phyloP scores from a whole-genome alignment of 2,797 vertebrate species.

The Onychomys arenicola region DNA sequence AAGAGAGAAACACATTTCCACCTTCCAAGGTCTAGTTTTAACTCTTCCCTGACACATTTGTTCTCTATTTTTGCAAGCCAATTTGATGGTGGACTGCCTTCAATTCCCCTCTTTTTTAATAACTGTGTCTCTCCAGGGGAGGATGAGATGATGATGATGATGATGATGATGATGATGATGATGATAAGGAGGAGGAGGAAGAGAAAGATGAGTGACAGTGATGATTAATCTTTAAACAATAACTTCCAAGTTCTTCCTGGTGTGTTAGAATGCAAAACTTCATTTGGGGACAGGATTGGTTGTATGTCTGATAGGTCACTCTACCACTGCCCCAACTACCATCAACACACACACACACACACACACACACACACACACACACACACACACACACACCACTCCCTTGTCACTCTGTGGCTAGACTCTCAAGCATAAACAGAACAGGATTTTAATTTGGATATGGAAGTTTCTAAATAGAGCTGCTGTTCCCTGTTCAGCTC shows the following conservation, averaged over 20 bases:
- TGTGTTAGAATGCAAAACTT: background rate
- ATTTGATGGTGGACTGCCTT: background rate
- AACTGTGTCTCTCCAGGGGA: background rate
- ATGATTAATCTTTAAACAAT: background rate
- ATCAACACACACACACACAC: background rate
- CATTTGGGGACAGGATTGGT: background rate
- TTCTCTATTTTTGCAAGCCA: background rate
- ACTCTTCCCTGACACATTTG: background rate
- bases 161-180: background rate
- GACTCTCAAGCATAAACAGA: background rate
- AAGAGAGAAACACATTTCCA: background rate
- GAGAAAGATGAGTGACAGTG: background rate
- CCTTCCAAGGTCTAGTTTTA: background rate
- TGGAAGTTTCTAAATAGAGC: background rate
- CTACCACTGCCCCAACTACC: background rate
- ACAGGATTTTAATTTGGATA: conserved; percentile 7
- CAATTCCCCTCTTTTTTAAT: background rate
- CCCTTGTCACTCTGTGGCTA: background rate
- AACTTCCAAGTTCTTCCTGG: background rate
- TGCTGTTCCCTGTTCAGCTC: background rate
- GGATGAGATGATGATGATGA: background rate
- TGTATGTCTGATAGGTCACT: too few relatives aligned
- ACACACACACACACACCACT: background rate
- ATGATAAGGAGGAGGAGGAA: background rate
- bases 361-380: background rate